Percentiles rank a stretch among this genome's conserved stretches.
phyloP scores from a whole-genome alignment of 2,888 invertebrate species.

The Platycheirus albimanus region DNA sequence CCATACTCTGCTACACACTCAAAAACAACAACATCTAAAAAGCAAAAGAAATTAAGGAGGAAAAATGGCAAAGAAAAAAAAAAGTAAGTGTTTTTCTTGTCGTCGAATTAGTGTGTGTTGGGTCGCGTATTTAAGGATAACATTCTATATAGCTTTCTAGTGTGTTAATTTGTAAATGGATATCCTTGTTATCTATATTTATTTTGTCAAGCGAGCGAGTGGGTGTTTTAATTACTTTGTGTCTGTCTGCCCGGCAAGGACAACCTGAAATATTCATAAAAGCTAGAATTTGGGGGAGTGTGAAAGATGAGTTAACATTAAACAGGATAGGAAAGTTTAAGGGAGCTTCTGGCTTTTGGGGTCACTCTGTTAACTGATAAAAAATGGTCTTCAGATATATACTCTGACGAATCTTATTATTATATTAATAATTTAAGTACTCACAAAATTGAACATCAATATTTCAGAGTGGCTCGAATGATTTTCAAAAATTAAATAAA shows the following conservation, averaged over 20 bases:
- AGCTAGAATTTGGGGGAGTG: not conserved
- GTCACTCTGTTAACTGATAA: too few relatives aligned
- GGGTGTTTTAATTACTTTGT: conserved; percentile 11
- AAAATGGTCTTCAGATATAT: too few relatives aligned
- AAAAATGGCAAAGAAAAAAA: conserved; percentile 37
- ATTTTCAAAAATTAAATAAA: too few relatives aligned
- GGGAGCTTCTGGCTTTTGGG: too few relatives aligned
- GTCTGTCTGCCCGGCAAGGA: not conserved
- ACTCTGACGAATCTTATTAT: too few relatives aligned
- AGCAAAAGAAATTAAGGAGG: conserved; percentile 24
- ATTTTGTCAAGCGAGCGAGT: not conserved
- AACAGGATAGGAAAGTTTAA: too few relatives aligned
- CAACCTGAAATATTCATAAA: not conserved
- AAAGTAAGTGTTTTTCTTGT: conserved; percentile 56
- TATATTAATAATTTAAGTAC: too few relatives aligned
- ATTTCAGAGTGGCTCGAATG: too few relatives aligned
- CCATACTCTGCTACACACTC: not conserved
- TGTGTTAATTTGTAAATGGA: conserved; percentile 68
- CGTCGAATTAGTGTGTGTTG: conserved; percentile 60
- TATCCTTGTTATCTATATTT: conserved; percentile 39
- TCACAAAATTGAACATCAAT: too few relatives aligned
- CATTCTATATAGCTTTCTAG: conserved; percentile 35
- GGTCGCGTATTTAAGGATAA: conserved; percentile 67
- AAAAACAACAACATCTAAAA: conserved; percentile 16
- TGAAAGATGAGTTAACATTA: not conserved